These are phyloP conservation scores for Phoxinus phoxinus DNA, from an alignment of 2,113 vertebrate genomes.

Conservation along the genomic window DNA sequence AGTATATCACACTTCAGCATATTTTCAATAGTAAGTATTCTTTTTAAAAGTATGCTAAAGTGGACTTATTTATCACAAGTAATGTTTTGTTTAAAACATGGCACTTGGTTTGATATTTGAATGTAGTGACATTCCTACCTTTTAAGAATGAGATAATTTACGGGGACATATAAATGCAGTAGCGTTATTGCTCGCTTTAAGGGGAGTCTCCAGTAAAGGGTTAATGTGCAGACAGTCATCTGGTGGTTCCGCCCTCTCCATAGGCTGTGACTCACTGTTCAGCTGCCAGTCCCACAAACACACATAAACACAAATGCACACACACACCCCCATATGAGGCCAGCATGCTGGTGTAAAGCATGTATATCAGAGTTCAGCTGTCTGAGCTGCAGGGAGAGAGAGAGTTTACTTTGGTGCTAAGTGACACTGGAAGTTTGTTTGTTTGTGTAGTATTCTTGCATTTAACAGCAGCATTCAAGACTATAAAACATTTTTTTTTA, in stretches of 20 bases:
- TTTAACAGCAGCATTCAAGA: not conserved
- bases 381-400: slow-evolving; percentile 40
- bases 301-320: slow-evolving; percentile 46
- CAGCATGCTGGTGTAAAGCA: slow-evolving; percentile 2
- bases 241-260: slow-evolving; percentile 42
- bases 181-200: not conserved
- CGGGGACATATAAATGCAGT: not conserved
- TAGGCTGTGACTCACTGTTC: slow-evolving; percentile 60
- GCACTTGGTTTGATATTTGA: not conserved
- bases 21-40: too few species aligned
- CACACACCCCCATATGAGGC: slow-evolving; percentile 33
- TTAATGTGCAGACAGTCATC: slow-evolving; percentile 52
- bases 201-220: slow-evolving; percentile 41
- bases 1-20: too few species aligned
- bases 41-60: not conserved
- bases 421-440: not conserved
- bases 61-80: not conserved
- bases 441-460: not conserved
- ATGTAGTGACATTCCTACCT: not conserved
- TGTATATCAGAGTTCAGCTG: slow-evolving; percentile 53
- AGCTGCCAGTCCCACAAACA: slow-evolving; percentile 53
- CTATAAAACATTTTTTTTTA: not conserved
- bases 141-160: not conserved
- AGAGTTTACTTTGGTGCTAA: slow-evolving; percentile 9
- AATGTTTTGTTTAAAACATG: not conserved